Base-by-base conservation (phyloP, 1,140 invertebrate species). In the Chionoecetes opilio region DNA sequence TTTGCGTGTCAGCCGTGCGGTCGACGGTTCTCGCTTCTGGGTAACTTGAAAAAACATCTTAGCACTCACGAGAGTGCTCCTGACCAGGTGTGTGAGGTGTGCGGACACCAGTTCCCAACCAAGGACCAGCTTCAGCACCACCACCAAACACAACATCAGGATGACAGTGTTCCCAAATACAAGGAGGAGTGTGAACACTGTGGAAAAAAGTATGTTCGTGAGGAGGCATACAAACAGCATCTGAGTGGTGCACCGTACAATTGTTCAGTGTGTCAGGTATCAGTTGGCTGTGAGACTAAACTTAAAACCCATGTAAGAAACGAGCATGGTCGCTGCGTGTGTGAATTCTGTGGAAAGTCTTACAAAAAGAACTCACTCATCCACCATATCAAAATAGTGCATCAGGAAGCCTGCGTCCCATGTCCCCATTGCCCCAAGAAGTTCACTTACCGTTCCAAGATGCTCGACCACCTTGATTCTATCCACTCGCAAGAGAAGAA, bases 321-420 rank as follows among this genome's bases (percentile, higher is more conserved):
- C 21, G 37, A 95, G 34, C 94, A 95, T 35, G 91, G 91, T 32
- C 94, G 88, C 8, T 87, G 94, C 82, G 94, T 95, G n/a, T 95
- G 94, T 88, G 94, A 95, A 38, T 95, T 92, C 82, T 95, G 94
- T 92, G 94, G 94, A 35, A 95, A 92, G 38, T 95, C 94, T 31
- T 95, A 92, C 75, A 95, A 95, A 38, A 95, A 95, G 17, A 91
- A 91, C 32, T 95, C 94, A 29, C 82, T 95, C 31, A 87, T 95
- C 86, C 90, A 95, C 31, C 94, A 95, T 46, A 95, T 95, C 53
- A 95, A 95, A 32, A 53, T 95, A 37, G 91, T 95, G 26, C 94
- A 95, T 17, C 91, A 41, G 11, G 94, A 95, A 32, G 94, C 90
- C 41, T 63, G 84, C 75, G 94, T 95, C 5, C 90, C 91, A n/a